Percentiles rank a stretch among this genome's conserved stretches.
Conservation (phyloP, 2,113 vertebrate genomes). For the Podiceps cristatus region DNA sequence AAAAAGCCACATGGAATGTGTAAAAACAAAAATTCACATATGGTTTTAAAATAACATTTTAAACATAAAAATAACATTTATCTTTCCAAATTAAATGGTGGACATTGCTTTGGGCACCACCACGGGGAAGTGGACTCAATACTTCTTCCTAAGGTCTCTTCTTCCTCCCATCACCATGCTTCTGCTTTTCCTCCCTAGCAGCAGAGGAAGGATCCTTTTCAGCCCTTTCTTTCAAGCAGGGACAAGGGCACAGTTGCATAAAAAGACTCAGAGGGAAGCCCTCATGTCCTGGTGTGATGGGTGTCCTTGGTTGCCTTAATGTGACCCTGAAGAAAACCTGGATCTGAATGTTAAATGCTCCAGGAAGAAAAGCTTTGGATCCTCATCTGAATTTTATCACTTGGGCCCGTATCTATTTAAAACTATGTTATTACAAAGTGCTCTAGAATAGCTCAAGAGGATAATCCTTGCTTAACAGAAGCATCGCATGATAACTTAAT, state of each 20-base stretch:
- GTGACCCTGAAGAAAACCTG: background rate
- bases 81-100: background rate
- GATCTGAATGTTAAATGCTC: background rate
- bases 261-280: background rate
- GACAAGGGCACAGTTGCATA: background rate
- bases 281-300: background rate
- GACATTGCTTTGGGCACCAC: background rate
- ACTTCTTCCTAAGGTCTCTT: background rate
- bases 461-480: conserved; percentile 45
- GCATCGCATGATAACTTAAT: conserved; percentile 21
- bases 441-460: conserved; percentile 33
- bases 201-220: background rate
- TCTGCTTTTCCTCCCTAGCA: background rate
- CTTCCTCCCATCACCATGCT: background rate
- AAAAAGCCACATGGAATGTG: background rate
- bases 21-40: background rate
- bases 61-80: background rate
- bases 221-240: background rate
- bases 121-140: background rate
- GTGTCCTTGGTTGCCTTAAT: background rate
- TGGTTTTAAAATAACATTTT: background rate
- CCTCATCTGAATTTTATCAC: background rate
- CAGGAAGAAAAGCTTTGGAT: background rate
- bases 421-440: conserved; percentile 16
- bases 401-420: background rate